phyloP scores from a whole-genome alignment of 2,888 invertebrate genomes.

The Rutpela maculata region DNA sequence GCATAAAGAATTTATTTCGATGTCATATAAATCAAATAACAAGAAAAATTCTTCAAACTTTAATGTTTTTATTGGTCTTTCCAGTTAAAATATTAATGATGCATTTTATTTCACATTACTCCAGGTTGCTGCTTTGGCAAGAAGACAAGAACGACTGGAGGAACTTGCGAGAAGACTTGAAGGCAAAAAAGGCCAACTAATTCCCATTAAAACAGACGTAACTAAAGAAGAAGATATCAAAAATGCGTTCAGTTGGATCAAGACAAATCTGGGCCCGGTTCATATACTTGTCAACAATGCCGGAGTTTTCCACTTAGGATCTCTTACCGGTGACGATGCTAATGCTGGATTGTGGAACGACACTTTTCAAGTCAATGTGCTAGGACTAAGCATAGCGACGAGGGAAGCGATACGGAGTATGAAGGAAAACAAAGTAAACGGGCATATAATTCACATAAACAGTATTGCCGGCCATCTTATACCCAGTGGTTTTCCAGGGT shows the following conservation, averaged over 20 bases:
- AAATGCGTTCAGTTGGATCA: slow-evolving; percentile 65
- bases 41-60: no score
- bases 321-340: slow-evolving; percentile 32
- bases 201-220: slow-evolving; percentile 67
- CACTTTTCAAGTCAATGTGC: slow-evolving; percentile 56
- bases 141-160: slow-evolving; percentile 55
- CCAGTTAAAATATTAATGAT: no score
- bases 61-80: no score
- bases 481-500: slow-evolving; percentile 41
- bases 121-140: slow-evolving; percentile 60
- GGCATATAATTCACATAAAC: slow-evolving; percentile 61
- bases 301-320: slow-evolving; percentile 49
- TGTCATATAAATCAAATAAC: no score
- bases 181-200: slow-evolving; percentile 62
- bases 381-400: slow-evolving; percentile 59
- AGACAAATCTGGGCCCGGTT: slow-evolving; percentile 65
- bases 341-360: slow-evolving; percentile 52
- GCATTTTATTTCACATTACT: not conserved
- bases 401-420: slow-evolving; percentile 60
- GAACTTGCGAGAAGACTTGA: slow-evolving; percentile 48
- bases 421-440: slow-evolving; percentile 56
- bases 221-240: slow-evolving; percentile 66
- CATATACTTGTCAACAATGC: slow-evolving; percentile 71
- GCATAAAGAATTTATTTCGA: no score
- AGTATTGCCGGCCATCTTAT: slow-evolving; percentile 60